A percentile compares a stretch with the other conserved stretches of the same genome.
phyloP scores from a whole-genome alignment of 1,140 invertebrate genomes.

The Drosophila fuyamai region DNA sequence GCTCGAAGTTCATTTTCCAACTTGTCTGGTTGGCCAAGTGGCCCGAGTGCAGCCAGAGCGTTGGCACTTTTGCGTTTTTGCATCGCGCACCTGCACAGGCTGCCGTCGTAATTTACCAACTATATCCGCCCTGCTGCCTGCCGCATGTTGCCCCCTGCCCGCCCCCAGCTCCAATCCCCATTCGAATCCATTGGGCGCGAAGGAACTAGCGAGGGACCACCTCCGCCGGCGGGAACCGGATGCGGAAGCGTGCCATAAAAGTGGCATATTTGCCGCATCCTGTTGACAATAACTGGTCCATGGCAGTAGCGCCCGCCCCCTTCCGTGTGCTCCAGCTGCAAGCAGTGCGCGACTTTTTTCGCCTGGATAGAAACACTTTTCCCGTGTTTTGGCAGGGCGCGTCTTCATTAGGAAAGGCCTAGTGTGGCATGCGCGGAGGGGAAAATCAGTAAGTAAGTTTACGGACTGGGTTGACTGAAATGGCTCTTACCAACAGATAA shows the following conservation, averaged over 20 bases:
- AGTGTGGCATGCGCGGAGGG: not conserved
- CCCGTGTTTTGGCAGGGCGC: not conserved
- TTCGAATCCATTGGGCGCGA: slow-evolving; percentile 4
- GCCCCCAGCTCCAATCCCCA: slow-evolving; percentile 34
- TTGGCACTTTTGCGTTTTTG: slow-evolving; percentile 19
- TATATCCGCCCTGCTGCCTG: slow-evolving; percentile 70
- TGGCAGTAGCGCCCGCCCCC: slow-evolving; percentile 6
- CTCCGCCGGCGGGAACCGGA: slow-evolving; percentile 32
- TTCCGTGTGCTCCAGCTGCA: slow-evolving; percentile 8
- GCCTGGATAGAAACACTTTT: not conserved
- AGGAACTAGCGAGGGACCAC: slow-evolving; percentile 5
- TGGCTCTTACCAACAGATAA: not conserved
- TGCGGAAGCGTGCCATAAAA: slow-evolving; percentile 73
- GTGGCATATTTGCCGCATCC: slow-evolving; percentile 78
- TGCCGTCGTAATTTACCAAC: slow-evolving; percentile 74
- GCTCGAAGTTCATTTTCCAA: slow-evolving; percentile 4
- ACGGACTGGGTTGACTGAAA: not conserved
- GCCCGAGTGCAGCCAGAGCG: not conserved
- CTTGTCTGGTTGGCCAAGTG: slow-evolving; percentile 11
- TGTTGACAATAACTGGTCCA: slow-evolving; percentile 71
- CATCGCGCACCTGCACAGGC: slow-evolving; percentile 40
- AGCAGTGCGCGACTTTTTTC: slow-evolving; percentile 48
- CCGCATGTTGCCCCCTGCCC: slow-evolving; percentile 6
- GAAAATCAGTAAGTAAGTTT: not conserved
- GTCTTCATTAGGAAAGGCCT: not conserved